A percentile compares a stretch with the other conserved stretches of the same genome.
These are phyloP conservation scores for Aselliscus stoliczkanus DNA, from an alignment of 2,797 vertebrate genomes.

Conservation along the genomic window DNA sequence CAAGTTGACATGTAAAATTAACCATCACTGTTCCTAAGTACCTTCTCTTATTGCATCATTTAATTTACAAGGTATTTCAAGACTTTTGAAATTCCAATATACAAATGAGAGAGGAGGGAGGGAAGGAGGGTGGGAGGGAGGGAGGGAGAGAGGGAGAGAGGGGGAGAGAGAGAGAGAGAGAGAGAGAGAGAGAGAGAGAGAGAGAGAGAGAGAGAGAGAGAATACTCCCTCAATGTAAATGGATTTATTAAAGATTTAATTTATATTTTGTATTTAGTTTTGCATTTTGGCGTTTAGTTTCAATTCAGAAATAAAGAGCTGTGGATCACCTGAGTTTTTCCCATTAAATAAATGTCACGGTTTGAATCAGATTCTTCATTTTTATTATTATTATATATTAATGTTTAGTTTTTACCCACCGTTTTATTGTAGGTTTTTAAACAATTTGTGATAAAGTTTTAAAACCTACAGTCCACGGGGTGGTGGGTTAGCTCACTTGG, in stretches of 20 bases:
- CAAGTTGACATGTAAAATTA: not conserved
- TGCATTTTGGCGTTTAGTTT: not conserved
- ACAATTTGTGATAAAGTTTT: not conserved
- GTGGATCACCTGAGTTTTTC: not conserved
- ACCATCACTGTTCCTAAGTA: not conserved
- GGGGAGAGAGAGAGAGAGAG: not conserved
- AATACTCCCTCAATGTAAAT: not conserved
- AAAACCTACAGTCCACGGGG: not conserved
- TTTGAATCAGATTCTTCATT: not conserved
- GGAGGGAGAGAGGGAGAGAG: not conserved
- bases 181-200: not conserved
- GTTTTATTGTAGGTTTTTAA: not conserved
- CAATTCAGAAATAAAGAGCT: not conserved
- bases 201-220: not conserved
- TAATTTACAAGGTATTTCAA: not conserved
- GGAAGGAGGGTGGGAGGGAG: accelerated
- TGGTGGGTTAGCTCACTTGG: too few species aligned
- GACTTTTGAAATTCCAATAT: not conserved
- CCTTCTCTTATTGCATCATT: not conserved
- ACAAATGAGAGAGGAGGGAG: not conserved
- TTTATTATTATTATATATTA: not conserved
- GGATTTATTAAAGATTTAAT: not conserved
- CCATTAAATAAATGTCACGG: not conserved
- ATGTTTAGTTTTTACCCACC: not conserved
- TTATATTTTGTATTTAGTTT: not conserved